Evolutionary conservation across 1,140 invertebrate genomes (phyloP), one percentile per base, ranked within the genome.

Genomic region (Pseudomyrmex concolor): DNA sequence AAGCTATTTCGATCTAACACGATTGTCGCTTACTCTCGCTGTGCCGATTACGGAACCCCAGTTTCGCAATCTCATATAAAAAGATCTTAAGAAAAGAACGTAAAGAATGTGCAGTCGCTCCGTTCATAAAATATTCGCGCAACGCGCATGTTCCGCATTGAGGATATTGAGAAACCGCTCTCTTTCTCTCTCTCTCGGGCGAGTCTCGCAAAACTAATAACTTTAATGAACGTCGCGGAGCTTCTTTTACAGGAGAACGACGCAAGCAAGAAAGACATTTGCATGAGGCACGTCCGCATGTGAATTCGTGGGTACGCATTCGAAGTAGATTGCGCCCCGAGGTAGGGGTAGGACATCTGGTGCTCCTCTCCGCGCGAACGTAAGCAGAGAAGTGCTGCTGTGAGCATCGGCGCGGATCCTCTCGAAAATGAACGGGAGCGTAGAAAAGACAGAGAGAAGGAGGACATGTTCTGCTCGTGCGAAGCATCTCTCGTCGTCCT

Each of bases 241-340:
- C 43, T 60, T 88, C 87, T 88, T 88, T 88, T 74, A 64, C 55
- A 59, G 62, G 43, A 68, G 62, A 64, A 22, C 57, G 66, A 78
- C 50, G 64, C 51, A 74, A 67, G 74, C 84, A 88, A 89, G 80
- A 84, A 81, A 84, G 86, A 84, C 80, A 89, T 89, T 89, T 88
- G 87, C 87, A 89, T 84, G 86, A 86, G 45, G 86, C 87, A 88
- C 87, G 86, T 89, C 74, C 84, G 84, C 86, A 72, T 84, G 86
- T 83, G 87, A 88, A 88, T 87, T 88, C 87, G 86, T 88, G 87
- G 84, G 63, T 71, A 86, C 80, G 87, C 86, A 88, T 89, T 86
- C 80, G 84, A 86, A 85, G 86, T 88, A 88, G 86, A 88, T 88
- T 88, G 86, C 83, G 54, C 77, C 15, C 57, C 73, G 50, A 50